These are phyloP conservation scores for Patella caerulea DNA, from an alignment of 2,888 invertebrate genomes.

Conservation along the genomic window DNA sequence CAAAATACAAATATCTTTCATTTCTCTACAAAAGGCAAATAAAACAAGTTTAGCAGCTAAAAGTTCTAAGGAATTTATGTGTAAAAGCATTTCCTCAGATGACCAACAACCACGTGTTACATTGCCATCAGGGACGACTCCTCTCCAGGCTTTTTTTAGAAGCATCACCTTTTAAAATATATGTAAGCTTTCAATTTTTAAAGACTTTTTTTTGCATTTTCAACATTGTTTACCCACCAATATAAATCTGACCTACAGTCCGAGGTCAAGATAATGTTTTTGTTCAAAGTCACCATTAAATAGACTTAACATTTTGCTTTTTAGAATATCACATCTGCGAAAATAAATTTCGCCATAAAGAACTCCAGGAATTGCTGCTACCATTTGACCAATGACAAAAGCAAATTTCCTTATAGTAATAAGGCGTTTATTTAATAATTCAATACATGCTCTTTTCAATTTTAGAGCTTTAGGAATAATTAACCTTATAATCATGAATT, in stretches of 20 bases:
- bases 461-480: constrained; percentile 26
- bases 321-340: background rate
- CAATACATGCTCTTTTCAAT: background rate
- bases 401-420: background rate
- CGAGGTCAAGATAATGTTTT: background rate
- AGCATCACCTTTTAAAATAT: background rate
- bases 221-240: background rate
- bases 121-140: background rate
- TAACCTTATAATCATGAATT: constrained; percentile 34
- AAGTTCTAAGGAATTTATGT: background rate
- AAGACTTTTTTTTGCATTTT: background rate
- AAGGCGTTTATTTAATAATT: background rate
- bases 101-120: background rate
- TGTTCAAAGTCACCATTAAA: background rate
- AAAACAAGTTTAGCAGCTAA: background rate
- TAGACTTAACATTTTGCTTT: background rate
- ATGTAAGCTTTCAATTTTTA: background rate
- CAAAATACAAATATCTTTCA: background rate
- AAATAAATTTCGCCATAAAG: background rate
- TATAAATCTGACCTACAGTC: background rate
- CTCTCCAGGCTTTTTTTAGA: background rate
- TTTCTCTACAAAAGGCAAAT: background rate
- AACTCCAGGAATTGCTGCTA: background rate
- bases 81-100: background rate
- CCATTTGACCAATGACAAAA: background rate